phyloP scores from a whole-genome alignment of 2,797 vertebrate species.

The Spheniscus humboldti region DNA sequence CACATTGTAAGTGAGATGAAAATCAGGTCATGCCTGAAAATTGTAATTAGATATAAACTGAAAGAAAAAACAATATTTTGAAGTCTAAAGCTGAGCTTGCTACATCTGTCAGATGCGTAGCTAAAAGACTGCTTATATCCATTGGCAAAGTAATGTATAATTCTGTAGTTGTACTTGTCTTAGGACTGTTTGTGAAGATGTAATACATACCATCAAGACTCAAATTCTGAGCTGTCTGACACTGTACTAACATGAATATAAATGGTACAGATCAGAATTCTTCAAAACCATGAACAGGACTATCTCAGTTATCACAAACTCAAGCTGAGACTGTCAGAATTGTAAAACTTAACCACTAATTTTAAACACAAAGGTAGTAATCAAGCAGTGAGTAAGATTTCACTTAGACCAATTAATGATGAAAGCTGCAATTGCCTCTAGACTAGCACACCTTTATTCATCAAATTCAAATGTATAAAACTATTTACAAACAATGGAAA shows the following conservation, averaged over 20 bases:
- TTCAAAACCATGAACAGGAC: neutral
- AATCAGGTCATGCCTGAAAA: neutral
- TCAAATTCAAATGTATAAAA: neutral
- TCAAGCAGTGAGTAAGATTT: neutral
- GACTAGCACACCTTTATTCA: neutral
- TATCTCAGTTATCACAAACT: neutral
- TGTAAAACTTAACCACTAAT: neutral
- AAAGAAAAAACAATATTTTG: neutral
- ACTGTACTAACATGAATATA: neutral
- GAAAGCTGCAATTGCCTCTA: neutral
- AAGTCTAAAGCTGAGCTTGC: neutral
- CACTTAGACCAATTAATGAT: neutral
- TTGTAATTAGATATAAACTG: neutral
- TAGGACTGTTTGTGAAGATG: neutral
- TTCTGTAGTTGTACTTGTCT: neutral
- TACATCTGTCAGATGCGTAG: neutral
- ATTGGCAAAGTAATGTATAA: neutral
- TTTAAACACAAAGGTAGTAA: neutral
- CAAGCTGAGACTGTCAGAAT: neutral
- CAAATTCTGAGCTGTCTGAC: neutral
- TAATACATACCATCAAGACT: neutral
- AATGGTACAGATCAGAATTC: neutral
- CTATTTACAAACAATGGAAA: neutral
- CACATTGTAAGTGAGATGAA: neutral
- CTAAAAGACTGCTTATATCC: neutral